Evolutionary conservation across 2,888 invertebrate genomes (phyloP).

Genomic region (Gonocerus acuteangulatus): DNA sequence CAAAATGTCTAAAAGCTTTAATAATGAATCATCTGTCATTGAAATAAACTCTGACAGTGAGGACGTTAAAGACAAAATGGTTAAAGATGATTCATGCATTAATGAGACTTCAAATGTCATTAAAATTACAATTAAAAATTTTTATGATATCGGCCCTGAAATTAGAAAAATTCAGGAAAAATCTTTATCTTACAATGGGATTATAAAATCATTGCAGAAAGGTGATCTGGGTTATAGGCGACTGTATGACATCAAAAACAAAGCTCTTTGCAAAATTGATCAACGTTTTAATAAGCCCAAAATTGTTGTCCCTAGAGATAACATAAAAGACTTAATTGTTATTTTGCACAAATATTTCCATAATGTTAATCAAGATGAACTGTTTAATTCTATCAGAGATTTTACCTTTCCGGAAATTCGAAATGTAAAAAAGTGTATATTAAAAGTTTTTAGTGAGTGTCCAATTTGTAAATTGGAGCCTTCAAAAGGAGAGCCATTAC

Average conservation of each 20-base stretch:
- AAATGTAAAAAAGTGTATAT: background rate
- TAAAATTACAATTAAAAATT: background rate
- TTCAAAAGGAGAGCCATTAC: background rate
- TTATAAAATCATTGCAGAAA: conserved; percentile 3
- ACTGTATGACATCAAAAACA: conserved; percentile 4
- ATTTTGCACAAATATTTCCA: conserved; percentile 16
- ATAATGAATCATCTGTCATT: background rate
- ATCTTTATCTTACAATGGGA: conserved; percentile 1
- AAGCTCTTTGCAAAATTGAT: background rate
- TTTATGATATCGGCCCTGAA: conserved; percentile 1
- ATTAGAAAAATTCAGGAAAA: conserved; percentile 19
- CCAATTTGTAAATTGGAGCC: background rate
- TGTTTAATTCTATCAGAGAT: background rate
- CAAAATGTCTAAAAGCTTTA: too few species aligned
- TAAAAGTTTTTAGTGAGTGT: conserved; percentile 12
- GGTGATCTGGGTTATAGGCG: conserved; percentile 3
- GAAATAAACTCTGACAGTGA: background rate
- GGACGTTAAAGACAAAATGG: background rate
- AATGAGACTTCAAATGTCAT: background rate
- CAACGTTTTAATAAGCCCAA: background rate
- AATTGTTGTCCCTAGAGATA: conserved; percentile 11
- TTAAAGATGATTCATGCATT: background rate
- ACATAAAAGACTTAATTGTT: background rate
- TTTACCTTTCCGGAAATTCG: background rate
- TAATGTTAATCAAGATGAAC: background rate